Conservation (phyloP, 2,113 vertebrate genomes). For the Sebastes schlegelii region DNA sequence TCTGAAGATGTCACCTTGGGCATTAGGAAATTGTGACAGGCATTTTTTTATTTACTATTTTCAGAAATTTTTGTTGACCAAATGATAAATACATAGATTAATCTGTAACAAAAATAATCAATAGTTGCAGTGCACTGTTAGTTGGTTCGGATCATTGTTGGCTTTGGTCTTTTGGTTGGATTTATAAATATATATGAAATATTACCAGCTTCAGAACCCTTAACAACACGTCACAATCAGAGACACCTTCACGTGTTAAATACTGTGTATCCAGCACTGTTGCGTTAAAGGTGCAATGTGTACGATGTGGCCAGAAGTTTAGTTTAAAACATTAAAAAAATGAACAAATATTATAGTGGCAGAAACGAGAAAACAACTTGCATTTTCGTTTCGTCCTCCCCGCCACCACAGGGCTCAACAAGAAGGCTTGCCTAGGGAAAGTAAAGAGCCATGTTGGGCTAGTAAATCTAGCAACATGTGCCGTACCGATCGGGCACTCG, state of each 20-base stretch:
- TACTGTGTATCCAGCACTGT: background rate
- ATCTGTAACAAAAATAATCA: background rate
- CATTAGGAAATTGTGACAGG: background rate
- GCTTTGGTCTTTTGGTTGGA: constrained; percentile 5
- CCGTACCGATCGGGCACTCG: too few species aligned
- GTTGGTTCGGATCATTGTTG: background rate
- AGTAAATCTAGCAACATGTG: too few species aligned
- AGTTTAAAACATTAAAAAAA: too few species aligned
- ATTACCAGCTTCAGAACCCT: background rate
- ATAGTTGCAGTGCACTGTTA: background rate
- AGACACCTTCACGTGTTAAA: background rate
- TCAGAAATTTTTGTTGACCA: background rate
- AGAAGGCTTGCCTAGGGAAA: too few species aligned
- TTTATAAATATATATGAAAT: background rate
- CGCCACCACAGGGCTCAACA: too few species aligned
- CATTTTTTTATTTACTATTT: background rate
- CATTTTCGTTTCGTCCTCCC: too few species aligned
- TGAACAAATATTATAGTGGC: too few species aligned
- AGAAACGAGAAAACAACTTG: too few species aligned
- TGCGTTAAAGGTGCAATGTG: too few species aligned
- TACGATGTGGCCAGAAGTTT: too few species aligned
- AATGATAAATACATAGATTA: background rate
- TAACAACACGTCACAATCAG: background rate
- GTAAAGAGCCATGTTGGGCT: too few species aligned
- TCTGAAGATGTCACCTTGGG: background rate